phyloP scores from a whole-genome alignment of 1,140 invertebrate genomes.

The Zelostemma sp. region DNA sequence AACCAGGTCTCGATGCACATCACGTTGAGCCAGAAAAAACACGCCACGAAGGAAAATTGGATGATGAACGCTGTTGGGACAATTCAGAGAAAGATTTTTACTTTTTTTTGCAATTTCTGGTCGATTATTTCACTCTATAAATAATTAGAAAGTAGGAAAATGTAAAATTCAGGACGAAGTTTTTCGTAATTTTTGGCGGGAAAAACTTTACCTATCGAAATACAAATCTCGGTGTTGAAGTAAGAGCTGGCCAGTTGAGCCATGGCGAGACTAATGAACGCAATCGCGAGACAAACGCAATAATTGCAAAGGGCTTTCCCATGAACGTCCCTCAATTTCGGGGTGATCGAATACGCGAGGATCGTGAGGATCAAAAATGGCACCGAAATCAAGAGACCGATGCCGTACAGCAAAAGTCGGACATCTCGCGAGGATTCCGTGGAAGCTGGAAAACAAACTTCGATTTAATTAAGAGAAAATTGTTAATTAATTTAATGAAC shows the following conservation, averaged over 20 bases:
- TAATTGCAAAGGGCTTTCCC: constrained; percentile 69
- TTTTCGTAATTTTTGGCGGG: not conserved
- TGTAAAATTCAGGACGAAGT: not conserved
- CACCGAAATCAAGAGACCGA: constrained; percentile 68
- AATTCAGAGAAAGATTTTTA: too few relatives aligned
- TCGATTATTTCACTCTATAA: too few relatives aligned
- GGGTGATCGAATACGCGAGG: constrained; percentile 64
- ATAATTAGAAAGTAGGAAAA: not conserved
- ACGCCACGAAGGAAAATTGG: constrained; percentile 82
- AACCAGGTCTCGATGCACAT: constrained; percentile 80
- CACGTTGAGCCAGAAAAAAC: constrained; percentile 85
- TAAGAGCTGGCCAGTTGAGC: constrained; percentile 61
- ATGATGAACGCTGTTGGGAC: constrained; percentile 70
- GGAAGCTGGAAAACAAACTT: not conserved
- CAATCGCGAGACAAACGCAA: constrained; percentile 65
- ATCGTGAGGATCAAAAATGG: constrained; percentile 70
- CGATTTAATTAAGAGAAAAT: too few relatives aligned
- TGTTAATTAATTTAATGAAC: too few relatives aligned
- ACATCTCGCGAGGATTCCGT: constrained; percentile 28
- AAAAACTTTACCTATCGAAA: constrained; percentile 60
- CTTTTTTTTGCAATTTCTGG: too few relatives aligned
- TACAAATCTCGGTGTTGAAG: constrained; percentile 57
- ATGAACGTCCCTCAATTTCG: constrained; percentile 65
- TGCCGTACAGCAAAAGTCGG: constrained; percentile 57
- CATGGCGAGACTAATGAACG: constrained; percentile 66